phyloP scores from a whole-genome alignment of 2,113 vertebrate genomes.

The Neogale vison region DNA sequence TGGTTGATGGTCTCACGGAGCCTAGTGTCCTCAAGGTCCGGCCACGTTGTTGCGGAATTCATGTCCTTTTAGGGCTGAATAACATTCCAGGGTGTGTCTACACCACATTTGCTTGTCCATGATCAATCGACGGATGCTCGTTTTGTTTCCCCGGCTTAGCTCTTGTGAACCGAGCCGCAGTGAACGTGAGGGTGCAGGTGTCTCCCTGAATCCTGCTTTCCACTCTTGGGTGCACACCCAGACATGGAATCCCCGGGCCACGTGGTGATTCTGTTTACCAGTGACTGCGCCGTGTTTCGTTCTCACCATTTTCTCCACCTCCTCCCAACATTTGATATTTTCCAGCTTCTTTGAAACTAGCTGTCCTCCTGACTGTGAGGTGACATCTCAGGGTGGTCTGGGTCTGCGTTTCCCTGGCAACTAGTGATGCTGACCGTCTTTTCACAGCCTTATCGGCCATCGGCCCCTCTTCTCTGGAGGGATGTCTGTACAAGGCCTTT shows the following conservation, averaged over 20 bases:
- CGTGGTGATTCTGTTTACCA: not conserved
- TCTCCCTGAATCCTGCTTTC: not conserved
- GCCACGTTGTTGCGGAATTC: not conserved
- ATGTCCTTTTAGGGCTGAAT: not conserved
- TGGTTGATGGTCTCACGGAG: not conserved
- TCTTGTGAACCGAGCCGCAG: not conserved
- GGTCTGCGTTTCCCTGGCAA: not conserved
- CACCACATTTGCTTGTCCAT: not conserved
- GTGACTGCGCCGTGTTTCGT: rapidly evolving
- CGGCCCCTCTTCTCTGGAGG: not conserved
- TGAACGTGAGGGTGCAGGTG: not conserved
- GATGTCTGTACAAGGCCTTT: not conserved
- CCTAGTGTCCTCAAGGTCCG: not conserved
- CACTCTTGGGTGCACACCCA: not conserved
- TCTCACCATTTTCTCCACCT: not conserved
- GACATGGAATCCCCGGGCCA: not conserved
- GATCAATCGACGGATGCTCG: rapidly evolving
- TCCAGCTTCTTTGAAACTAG: not conserved
- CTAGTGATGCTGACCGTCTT: too few relatives aligned
- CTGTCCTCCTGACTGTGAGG: not conserved
- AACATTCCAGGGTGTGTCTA: rapidly evolving
- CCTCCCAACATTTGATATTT: not conserved
- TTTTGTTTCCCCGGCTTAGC: not conserved
- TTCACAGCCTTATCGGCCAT: rapidly evolving
- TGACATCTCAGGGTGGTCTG: not conserved